Conservation (phyloP, 2,888 invertebrate genomes). For the Drosophila anceps region DNA sequence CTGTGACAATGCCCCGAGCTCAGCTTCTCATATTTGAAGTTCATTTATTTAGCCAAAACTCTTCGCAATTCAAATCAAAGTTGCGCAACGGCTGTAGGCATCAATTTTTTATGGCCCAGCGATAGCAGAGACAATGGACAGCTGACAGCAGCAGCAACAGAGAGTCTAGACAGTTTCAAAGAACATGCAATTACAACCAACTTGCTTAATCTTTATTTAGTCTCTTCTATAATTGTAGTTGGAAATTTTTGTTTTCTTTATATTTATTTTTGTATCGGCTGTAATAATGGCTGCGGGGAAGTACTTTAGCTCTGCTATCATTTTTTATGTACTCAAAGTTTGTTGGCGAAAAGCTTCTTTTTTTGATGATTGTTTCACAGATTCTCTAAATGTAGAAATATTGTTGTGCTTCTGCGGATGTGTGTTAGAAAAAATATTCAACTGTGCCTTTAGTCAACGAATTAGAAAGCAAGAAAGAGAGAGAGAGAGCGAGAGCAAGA, state of each 20-base stretch:
- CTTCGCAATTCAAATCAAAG: background rate
- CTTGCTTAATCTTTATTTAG: background rate
- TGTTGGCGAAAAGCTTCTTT: background rate
- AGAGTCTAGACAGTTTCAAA: slow-evolving; percentile 8
- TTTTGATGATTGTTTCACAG: background rate
- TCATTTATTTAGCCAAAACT: background rate
- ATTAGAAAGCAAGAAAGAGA: no score
- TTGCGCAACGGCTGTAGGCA: background rate
- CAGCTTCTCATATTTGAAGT: background rate
- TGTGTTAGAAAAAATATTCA: no score
- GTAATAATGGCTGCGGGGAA: background rate
- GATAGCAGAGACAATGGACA: slow-evolving; percentile 2
- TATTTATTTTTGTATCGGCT: background rate
- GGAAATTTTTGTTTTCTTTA: background rate
- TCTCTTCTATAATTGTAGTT: background rate
- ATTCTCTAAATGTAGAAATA: no score
- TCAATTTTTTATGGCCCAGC: background rate
- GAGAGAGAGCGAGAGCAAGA: no score
- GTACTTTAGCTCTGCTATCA: background rate
- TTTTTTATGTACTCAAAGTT: slow-evolving; percentile 1
- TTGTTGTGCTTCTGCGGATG: no score
- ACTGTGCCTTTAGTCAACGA: no score
- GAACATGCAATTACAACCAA: background rate
- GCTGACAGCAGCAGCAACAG: background rate
- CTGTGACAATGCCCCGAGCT: slow-evolving; percentile 1